These are phyloP conservation scores for Panurus biarmicus DNA, from an alignment of 2,113 vertebrate species.

Conservation along the genomic window DNA sequence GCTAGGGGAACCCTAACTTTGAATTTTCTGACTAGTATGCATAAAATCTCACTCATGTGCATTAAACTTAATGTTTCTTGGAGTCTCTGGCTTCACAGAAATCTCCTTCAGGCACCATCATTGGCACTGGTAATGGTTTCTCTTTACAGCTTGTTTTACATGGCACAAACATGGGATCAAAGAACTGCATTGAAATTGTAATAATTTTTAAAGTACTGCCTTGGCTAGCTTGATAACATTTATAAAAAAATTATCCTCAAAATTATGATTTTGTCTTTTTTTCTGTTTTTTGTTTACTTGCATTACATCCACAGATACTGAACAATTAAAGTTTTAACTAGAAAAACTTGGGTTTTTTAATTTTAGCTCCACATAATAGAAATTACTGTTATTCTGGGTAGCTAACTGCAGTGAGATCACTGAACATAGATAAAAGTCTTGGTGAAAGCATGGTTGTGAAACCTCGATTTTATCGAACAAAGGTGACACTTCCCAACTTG, in stretches of 20 bases:
- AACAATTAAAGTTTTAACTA: not conserved
- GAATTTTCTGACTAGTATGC: not conserved
- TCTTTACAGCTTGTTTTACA: conserved; percentile 14
- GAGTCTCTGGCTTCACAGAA: not conserved
- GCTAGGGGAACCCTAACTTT: conserved; percentile 50
- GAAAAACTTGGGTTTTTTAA: not conserved
- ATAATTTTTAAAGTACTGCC: not conserved
- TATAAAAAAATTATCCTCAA: not conserved
- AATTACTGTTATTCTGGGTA: not conserved
- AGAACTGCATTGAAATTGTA: not conserved
- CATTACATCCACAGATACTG: not conserved
- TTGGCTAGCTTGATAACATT: not conserved
- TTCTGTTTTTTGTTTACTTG: not conserved
- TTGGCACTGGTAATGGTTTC: not conserved
- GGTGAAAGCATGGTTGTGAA: not conserved
- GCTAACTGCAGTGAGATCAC: not conserved
- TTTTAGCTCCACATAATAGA: not conserved
- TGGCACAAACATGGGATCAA: not conserved
- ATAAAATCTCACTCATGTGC: not conserved
- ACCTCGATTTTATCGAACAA: not conserved
- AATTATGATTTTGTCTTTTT: not conserved
- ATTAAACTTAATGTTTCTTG: not conserved
- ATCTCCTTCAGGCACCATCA: conserved; percentile 17
- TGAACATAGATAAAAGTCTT: not conserved
- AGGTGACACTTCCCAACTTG: too few species aligned